Base-by-base conservation (phyloP, 1,140 invertebrate species). In the Aphelinus atriplicis region DNA sequence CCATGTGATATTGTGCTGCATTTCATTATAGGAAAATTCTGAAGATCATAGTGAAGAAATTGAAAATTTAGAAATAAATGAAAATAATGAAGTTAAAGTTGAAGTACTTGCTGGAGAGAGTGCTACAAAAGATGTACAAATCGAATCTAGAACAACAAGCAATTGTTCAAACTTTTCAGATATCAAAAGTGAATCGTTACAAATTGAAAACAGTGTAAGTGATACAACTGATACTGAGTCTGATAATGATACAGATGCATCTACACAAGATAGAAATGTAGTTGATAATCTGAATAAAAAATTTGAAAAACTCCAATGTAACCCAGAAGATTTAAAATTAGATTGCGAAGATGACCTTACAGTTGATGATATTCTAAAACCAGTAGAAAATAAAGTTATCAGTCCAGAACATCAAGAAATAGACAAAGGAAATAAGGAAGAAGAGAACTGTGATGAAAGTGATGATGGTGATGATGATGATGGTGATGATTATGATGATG, bases 381-480 rank as follows among this genome's bases (percentile, higher is more conserved):
- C 82, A 47, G 64, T 84, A 51, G 78, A 83, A 73, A 72, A 80
- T 66, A 80, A 74, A 74, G 82, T 86, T 82, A 46, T 76, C n/a
- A 10, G 53, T 47, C 68, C 56, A 9, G 77, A 81, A 56, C 84
- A 87, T 3, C 84, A 89, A 45, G 85, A 87, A 76, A 89, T 89
- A 77, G 87, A 92, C 82, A 91, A 92, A 79, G 92, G 92, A 80
- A 92, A 80, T 75, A 80, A 78, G 70, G 81, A 85, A 7, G 79
- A 86, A 53, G 82, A 87, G 45, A 84, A 86, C 26, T 83, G 84
- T 60, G 92, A 92, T 7, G 82, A 88, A 10, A 85, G 89, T 2
- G 85, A 89, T 9, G 87, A 87, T 65, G 90, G 90, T 76, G 88
- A 92, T 81, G 91, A 92, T 79, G 92, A 93, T 81, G 93, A 94